These are phyloP conservation scores for Neotoxoptera formosana DNA, from an alignment of 1,140 invertebrate species.

Conservation along the genomic window DNA sequence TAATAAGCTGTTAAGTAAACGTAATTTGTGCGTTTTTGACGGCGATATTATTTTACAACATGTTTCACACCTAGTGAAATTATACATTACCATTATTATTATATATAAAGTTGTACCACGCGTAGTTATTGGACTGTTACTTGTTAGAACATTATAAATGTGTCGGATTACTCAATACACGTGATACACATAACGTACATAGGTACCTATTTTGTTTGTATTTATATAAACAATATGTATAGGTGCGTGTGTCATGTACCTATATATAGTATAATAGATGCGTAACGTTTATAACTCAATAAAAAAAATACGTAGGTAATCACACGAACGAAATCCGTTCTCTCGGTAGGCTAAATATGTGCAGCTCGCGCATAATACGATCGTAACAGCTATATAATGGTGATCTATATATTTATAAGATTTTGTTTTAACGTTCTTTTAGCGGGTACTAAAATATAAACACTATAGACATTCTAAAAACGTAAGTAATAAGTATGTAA, in stretches of 20 bases:
- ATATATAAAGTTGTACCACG: neutral
- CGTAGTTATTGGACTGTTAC: neutral
- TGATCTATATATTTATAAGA: neutral
- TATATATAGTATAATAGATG: neutral
- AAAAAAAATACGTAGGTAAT: neutral
- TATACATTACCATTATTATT: neutral
- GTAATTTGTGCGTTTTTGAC: neutral
- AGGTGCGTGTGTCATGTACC: too few relatives aligned
- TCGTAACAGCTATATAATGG: neutral
- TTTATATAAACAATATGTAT: neutral
- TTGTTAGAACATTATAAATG: neutral
- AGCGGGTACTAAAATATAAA: neutral
- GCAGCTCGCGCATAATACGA: neutral
- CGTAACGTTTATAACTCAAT: neutral
- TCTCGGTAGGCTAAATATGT: neutral
- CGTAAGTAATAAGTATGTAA: neutral
- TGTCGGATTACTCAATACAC: neutral
- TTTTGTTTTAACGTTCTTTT: constrained; percentile 1
- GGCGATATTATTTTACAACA: neutral
- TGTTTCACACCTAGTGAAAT: neutral
- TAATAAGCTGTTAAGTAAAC: neutral
- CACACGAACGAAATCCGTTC: neutral
- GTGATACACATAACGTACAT: neutral
- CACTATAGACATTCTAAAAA: neutral
- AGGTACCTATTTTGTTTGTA: neutral